Conservation (phyloP, 2,113 vertebrate species). For the Cercopithecus mona region DNA sequence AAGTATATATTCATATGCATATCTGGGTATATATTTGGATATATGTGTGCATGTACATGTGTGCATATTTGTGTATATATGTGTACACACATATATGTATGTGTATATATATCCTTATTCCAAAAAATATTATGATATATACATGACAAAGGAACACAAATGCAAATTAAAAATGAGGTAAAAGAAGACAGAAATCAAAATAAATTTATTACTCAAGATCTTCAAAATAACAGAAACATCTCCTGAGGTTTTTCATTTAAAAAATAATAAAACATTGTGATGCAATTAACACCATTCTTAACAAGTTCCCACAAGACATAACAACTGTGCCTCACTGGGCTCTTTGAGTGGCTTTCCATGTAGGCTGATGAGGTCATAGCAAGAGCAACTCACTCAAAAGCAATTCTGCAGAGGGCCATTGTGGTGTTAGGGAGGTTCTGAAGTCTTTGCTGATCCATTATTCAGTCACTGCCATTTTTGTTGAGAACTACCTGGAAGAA, state of each 20-base stretch:
- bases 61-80: not conserved
- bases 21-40: not conserved
- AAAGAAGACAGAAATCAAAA: conserved; percentile 10
- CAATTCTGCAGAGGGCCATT: accelerated
- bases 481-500: not conserved
- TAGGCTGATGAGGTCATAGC: not conserved
- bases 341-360: not conserved
- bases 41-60: not conserved
- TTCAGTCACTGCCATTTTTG: not conserved
- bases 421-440: not conserved
- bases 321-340: not conserved
- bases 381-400: not conserved
- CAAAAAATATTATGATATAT: not conserved
- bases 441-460: not conserved
- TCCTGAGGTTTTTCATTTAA: not conserved
- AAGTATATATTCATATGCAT: not conserved
- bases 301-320: not conserved
- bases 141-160: not conserved
- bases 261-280: not conserved
- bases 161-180: not conserved
- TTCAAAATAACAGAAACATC: not conserved
- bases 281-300: not conserved
- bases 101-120: not conserved
- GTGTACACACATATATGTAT: not conserved
- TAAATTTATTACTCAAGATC: not conserved